phyloP scores from a whole-genome alignment of 2,113 vertebrate genomes.

The Chloropsis cyanopogon region DNA sequence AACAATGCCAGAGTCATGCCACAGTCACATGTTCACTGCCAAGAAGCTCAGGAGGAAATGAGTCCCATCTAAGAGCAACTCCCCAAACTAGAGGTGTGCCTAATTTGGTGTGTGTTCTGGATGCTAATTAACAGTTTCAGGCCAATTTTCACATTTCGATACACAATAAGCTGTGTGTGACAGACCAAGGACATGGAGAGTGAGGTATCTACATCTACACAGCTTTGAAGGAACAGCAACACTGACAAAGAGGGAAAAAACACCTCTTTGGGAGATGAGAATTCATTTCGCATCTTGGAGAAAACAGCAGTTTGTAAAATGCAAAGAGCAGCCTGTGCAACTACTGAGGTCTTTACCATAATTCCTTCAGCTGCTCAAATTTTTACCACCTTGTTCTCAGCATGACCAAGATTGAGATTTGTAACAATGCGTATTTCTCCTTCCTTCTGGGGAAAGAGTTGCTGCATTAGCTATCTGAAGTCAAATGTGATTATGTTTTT shows the following conservation, averaged over 20 bases:
- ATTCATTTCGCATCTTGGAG: neutral
- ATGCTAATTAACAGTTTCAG: neutral
- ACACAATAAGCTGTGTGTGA: neutral
- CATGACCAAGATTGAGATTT: neutral
- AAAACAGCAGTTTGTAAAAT: neutral
- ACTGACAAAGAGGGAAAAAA: neutral
- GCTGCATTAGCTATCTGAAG: neutral
- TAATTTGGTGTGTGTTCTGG: neutral
- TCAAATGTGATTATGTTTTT: neutral
- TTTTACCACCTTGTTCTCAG: neutral
- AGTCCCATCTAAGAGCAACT: neutral
- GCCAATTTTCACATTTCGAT: neutral
- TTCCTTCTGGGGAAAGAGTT: neutral
- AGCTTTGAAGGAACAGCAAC: neutral
- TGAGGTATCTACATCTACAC: neutral
- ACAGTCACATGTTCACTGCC: neutral
- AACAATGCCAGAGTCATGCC: neutral
- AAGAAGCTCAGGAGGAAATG: neutral
- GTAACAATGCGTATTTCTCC: neutral
- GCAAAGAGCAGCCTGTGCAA: neutral
- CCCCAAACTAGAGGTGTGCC: neutral
- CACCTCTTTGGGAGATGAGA: neutral
- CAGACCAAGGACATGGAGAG: neutral
- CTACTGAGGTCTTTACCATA: neutral
- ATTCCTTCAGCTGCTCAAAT: neutral